A percentile compares a stretch with the other conserved stretches of the same genome.
These are phyloP conservation scores for Macroglossus sobrinus DNA, from an alignment of 2,113 vertebrate species.

Conservation along the genomic window DNA sequence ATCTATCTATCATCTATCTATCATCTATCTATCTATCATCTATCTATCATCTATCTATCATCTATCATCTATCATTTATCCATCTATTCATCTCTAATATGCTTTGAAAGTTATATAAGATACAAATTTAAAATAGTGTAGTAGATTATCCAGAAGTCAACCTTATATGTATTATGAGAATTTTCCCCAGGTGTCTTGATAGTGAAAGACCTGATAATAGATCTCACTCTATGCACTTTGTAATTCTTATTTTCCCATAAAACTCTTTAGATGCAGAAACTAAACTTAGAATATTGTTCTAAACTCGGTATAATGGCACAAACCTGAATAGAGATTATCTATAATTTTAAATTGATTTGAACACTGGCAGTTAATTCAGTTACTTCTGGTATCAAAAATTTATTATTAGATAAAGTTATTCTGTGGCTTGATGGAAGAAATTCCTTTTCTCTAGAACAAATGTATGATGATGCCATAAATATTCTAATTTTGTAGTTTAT, in stretches of 20 bases:
- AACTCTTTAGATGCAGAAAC: neutral
- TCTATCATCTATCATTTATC: neutral
- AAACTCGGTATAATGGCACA: neutral
- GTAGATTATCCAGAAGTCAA: neutral
- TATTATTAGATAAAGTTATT: constrained; percentile 24
- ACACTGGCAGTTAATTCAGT: constrained; percentile 27
- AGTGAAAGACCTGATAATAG: neutral
- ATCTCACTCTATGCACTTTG: neutral
- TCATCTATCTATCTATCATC: neutral
- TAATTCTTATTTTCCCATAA: neutral
- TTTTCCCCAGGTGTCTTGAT: neutral
- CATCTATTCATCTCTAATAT: neutral
- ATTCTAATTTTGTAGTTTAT: neutral
- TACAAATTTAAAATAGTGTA: neutral
- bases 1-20: neutral
- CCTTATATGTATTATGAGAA: neutral
- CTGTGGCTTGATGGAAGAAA: constrained; percentile 1
- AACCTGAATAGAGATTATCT: constrained; percentile 19
- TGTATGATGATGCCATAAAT: neutral
- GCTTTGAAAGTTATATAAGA: neutral
- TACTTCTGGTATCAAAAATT: neutral
- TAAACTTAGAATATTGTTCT: neutral
- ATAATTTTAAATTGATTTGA: constrained; percentile 35
- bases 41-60: neutral
- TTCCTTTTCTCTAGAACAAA: constrained; percentile 13